Evolutionary conservation across 23 tunicate genomes (phyloP).

Genomic region (Pegea sp.): DNA sequence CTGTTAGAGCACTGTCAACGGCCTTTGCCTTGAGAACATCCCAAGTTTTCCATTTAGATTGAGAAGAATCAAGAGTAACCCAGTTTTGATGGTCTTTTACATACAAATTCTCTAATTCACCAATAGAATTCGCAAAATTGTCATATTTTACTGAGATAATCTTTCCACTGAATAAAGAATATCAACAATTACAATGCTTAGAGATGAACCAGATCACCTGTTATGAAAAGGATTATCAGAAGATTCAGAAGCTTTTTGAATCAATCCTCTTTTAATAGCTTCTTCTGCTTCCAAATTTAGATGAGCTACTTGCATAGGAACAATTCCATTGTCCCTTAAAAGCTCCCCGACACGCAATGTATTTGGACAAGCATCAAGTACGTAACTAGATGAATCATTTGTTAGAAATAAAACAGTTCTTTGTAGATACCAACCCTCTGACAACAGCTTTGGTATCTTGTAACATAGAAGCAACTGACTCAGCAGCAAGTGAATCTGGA

Average conservation of each 20-base stretch:
- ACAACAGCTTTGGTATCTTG: conserved; percentile 45
- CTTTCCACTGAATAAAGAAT: conserved; percentile 20
- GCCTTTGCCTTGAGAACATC: conserved; percentile 8
- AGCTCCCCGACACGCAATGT: conserved; percentile 31
- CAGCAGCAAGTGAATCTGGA: conserved; percentile 51
- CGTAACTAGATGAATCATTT: conserved; percentile 24
- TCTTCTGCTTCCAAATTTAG: conserved; percentile 30
- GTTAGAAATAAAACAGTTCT: not conserved
- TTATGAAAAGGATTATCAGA: conserved; percentile 20
- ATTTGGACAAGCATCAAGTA: conserved; percentile 69
- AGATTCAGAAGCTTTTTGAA: conserved; percentile 3
- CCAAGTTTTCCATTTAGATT: conserved; percentile 80
- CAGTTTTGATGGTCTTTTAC: conserved; percentile 54
- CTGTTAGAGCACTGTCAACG: conserved; percentile 6
- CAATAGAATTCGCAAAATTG: conserved; percentile 22
- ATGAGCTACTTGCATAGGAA: conserved; percentile 60
- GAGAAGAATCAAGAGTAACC: conserved; percentile 25
- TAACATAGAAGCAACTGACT: conserved; percentile 33
- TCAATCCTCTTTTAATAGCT: conserved; percentile 16
- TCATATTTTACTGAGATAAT: conserved; percentile 20
- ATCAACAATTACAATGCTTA: not conserved
- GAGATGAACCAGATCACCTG: conserved; percentile 16
- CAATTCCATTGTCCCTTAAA: conserved; percentile 27
- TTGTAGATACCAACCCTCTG: conserved; percentile 38
- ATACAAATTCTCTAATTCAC: conserved; percentile 18